A percentile compares a stretch with the other conserved stretches of the same genome.
Conservation (phyloP, 2,113 vertebrate species). For the Dasyornis broadbenti region DNA sequence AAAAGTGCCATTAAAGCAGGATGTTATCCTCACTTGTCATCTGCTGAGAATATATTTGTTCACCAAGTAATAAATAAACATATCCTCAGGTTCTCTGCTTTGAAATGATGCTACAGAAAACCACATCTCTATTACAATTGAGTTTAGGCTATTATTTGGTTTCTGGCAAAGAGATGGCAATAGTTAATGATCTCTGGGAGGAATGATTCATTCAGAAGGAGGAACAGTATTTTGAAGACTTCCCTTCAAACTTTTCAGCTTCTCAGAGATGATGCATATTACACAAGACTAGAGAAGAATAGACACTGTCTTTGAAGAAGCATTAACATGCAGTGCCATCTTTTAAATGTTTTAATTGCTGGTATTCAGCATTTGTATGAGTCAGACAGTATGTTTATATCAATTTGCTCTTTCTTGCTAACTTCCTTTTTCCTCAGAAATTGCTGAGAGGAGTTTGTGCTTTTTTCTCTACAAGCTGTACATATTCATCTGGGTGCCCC, state of each 20-base stretch:
- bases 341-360: constrained; percentile 54
- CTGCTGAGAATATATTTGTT: constrained; percentile 51
- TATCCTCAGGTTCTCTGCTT: not conserved
- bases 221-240: not conserved
- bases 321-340: constrained; percentile 16
- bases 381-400: constrained; percentile 31
- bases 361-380: constrained; percentile 23
- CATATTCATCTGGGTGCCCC: not conserved
- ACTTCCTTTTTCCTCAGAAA: constrained; percentile 35
- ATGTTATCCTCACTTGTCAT: constrained; percentile 30
- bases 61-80: constrained; percentile 49
- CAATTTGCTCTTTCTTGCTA: not conserved
- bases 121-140: not conserved
- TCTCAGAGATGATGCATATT: not conserved
- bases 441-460: constrained; percentile 16
- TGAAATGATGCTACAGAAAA: constrained; percentile 1
- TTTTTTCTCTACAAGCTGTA: constrained; percentile 27
- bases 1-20: constrained; percentile 14
- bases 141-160: not conserved
- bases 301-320: constrained; percentile 24
- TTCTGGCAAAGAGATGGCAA: constrained; percentile 14
- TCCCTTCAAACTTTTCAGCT: not conserved
- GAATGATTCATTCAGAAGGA: not conserved
- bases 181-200: not conserved
- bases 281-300: not conserved